These are phyloP conservation scores for Diorhabda elongata DNA, from an alignment of 1,140 invertebrate genomes.

Conservation along the genomic window DNA sequence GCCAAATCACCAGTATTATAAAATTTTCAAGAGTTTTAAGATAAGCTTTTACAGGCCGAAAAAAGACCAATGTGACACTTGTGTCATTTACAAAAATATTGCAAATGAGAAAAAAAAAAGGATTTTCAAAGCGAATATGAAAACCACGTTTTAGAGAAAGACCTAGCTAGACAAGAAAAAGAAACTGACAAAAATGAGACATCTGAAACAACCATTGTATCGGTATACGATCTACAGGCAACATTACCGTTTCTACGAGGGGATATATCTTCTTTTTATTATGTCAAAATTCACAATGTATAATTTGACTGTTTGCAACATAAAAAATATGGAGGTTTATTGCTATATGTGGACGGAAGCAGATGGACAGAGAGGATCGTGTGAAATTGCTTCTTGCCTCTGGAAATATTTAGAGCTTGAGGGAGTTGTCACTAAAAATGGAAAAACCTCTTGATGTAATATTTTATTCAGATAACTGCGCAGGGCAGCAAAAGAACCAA, in stretches of 20 bases:
- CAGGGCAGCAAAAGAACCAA: slow-evolving; percentile 47
- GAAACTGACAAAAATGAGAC: slow-evolving; percentile 25
- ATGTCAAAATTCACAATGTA: slow-evolving; percentile 21
- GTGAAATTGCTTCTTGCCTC: slow-evolving; percentile 46
- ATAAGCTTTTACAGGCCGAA: slow-evolving; percentile 22
- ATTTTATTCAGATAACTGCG: slow-evolving; percentile 44
- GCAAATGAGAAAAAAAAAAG: slow-evolving; percentile 29
- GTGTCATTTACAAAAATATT: slow-evolving; percentile 26
- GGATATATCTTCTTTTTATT: too few species aligned
- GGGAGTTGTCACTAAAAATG: slow-evolving; percentile 14
- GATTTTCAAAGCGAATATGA: slow-evolving; percentile 4
- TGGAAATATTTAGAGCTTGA: slow-evolving; percentile 44
- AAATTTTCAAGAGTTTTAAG: not conserved
- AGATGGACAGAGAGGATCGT: slow-evolving; percentile 44
- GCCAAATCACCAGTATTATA: too few species aligned
- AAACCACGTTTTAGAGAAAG: slow-evolving; percentile 31
- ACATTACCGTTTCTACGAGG: slow-evolving; percentile 9
- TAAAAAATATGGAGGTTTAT: slow-evolving; percentile 25
- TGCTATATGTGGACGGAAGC: slow-evolving; percentile 50
- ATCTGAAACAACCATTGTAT: slow-evolving; percentile 29
- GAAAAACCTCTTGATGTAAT: slow-evolving; percentile 27
- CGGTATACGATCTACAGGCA: slow-evolving; percentile 34
- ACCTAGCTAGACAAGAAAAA: slow-evolving; percentile 26
- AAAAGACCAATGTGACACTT: slow-evolving; percentile 27
- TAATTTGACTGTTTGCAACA: slow-evolving; percentile 42